Evolutionary conservation across 1,140 invertebrate genomes (phyloP).

Genomic region (Aphaenogaster ashmeadi): DNA sequence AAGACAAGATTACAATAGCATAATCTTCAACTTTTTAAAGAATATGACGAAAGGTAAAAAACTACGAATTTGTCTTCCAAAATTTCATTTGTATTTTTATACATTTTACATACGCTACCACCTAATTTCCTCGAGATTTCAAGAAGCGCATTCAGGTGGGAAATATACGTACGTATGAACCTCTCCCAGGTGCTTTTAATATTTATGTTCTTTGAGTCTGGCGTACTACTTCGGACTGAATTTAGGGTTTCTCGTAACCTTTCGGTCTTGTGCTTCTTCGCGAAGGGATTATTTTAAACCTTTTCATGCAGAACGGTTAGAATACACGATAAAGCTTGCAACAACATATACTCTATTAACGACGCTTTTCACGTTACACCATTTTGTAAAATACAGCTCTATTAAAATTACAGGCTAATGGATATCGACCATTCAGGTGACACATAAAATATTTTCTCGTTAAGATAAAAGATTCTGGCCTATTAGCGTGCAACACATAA

Average conservation of each 20-base stretch:
- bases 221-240: background rate
- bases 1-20: no score
- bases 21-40: background rate
- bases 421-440: slow-evolving; percentile 23
- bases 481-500: background rate
- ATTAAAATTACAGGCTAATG: slow-evolving; percentile 48
- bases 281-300: slow-evolving; percentile 33
- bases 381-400: slow-evolving; percentile 43
- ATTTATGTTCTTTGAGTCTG: slow-evolving; percentile 16
- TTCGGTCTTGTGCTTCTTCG: background rate
- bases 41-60: background rate
- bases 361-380: background rate
- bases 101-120: background rate
- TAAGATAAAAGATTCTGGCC: slow-evolving; percentile 25
- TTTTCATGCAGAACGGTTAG: background rate
- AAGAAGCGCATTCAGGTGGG: background rate
- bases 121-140: slow-evolving; percentile 22
- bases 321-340: slow-evolving; percentile 34
- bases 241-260: slow-evolving; percentile 6
- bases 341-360: slow-evolving; percentile 31
- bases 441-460: slow-evolving; percentile 37
- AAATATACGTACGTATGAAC: slow-evolving; percentile 20
- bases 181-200: slow-evolving; percentile 34
- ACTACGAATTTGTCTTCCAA: background rate
- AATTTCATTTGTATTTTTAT: background rate